These are phyloP conservation scores for Myotis pilosus DNA, from an alignment of 2,797 vertebrate species.

Conservation along the genomic window DNA sequence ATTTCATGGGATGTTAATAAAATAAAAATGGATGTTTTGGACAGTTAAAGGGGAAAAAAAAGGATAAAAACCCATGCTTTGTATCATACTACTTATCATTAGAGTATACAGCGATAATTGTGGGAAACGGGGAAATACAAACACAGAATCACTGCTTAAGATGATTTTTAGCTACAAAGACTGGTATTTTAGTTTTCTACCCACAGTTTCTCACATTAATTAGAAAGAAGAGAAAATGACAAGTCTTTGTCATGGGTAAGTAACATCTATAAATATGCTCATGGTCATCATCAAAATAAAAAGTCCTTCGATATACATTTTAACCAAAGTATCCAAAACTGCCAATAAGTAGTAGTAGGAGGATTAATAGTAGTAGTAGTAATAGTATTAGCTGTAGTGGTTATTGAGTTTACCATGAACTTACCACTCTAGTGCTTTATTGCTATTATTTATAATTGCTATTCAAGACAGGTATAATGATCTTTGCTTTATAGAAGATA, in stretches of 20 bases:
- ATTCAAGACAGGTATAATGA: neutral
- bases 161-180: neutral
- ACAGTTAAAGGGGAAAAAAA: neutral
- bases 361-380: neutral
- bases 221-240: neutral
- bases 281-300: neutral
- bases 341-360: neutral
- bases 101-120: neutral
- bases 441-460: neutral
- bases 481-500: neutral
- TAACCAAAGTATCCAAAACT: neutral
- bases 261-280: neutral
- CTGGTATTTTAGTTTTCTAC: neutral
- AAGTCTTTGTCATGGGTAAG: neutral
- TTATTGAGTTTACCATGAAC: neutral
- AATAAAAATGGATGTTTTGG: neutral
- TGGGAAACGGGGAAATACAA: neutral
- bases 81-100: neutral
- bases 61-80: neutral
- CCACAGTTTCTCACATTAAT: neutral
- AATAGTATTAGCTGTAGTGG: neutral
- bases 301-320: neutral
- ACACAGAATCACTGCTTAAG: neutral
- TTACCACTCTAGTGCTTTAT: neutral
- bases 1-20: neutral